Conservation (phyloP, 1,140 invertebrate genomes). For the Micrasema minimum region DNA sequence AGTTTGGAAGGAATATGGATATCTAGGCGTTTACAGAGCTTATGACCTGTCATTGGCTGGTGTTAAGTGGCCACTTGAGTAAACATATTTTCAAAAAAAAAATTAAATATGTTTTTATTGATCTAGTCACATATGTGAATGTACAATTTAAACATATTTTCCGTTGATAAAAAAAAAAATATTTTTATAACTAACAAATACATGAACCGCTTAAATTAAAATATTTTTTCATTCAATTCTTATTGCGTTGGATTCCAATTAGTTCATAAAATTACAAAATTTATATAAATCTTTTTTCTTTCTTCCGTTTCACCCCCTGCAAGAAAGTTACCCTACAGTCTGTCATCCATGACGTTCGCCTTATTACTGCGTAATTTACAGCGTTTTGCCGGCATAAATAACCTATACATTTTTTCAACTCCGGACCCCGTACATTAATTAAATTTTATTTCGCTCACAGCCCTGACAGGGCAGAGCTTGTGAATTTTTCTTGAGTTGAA, state of each 20-base stretch:
- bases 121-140: too few relatives aligned
- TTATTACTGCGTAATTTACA: constrained; percentile 50
- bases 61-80: too few relatives aligned
- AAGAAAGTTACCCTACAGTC: background rate
- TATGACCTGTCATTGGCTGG: too few relatives aligned
- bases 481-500: too few relatives aligned
- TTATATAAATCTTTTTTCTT: constrained; percentile 12
- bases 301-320: constrained; percentile 4
- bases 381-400: constrained; percentile 48
- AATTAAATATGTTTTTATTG: too few relatives aligned
- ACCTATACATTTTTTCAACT: constrained; percentile 51
- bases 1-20: too few relatives aligned
- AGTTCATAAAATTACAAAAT: constrained; percentile 1
- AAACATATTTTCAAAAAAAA: too few relatives aligned
- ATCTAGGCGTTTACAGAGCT: too few relatives aligned
- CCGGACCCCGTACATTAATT: constrained; percentile 52
- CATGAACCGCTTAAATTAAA: too few relatives aligned
- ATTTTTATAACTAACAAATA: too few relatives aligned
- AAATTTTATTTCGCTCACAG: constrained; percentile 50
- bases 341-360: constrained; percentile 10
- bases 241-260: constrained; percentile 31
- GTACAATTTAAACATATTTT: too few relatives aligned
- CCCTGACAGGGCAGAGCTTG: constrained; percentile 46
- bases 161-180: too few relatives aligned
- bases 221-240: background rate